Percentiles rank a stretch among this genome's conserved stretches.
These are phyloP conservation scores for Andrena trimmerana DNA, from an alignment of 2,888 invertebrate species.

Conservation along the genomic window DNA sequence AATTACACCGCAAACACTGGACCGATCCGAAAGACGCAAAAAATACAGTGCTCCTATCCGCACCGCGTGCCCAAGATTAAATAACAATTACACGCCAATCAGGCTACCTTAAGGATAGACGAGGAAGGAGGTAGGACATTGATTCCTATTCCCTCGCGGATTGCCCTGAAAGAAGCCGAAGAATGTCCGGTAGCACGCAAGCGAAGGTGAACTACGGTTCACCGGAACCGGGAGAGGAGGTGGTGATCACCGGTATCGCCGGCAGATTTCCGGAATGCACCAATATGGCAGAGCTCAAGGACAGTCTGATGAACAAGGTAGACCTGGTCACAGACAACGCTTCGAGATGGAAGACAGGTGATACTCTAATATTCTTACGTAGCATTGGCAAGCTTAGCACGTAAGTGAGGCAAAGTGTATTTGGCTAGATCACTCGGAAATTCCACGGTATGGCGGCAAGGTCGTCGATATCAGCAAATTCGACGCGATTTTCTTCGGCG, in stretches of 20 bases:
- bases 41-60: not conserved
- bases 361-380: constrained; percentile 7
- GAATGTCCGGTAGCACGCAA: not conserved
- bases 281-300: constrained; percentile 89
- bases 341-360: constrained; percentile 84
- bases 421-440: constrained; percentile 88
- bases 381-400: too few relatives aligned
- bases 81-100: not conserved
- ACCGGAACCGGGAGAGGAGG: constrained; percentile 82
- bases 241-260: constrained; percentile 89
- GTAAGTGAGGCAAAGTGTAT: not conserved
- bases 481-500: constrained; percentile 86
- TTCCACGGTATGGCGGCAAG: constrained; percentile 91
- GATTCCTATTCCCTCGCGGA: not conserved
- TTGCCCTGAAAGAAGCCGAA: not conserved
- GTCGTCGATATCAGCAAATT: constrained; percentile 90
- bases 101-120: not conserved
- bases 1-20: not conserved
- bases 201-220: not conserved
- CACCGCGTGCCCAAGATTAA: not conserved
- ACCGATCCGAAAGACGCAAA: not conserved
- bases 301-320: constrained; percentile 91
- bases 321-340: constrained; percentile 88
- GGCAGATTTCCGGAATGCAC: constrained; percentile 93
- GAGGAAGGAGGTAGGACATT: not conserved